Evolutionary conservation across 2,888 invertebrate species (phyloP), one percentile per base, ranked within the genome.

Genomic region (Psococerastis gibbosa): DNA sequence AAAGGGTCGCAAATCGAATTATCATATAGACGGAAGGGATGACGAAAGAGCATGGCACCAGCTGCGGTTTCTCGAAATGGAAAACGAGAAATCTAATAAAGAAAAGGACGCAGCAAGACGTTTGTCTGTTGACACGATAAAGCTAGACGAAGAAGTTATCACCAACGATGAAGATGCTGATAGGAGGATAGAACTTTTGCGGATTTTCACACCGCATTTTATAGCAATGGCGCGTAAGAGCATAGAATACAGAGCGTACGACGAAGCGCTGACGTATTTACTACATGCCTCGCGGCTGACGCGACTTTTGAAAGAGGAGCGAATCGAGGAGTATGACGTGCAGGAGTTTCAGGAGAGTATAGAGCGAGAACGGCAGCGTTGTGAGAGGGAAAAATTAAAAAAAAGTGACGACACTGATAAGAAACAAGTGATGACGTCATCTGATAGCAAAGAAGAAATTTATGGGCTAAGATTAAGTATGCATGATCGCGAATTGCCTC

Each of bases 121-220:
- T 43, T 50, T 46, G 41, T 57, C 57, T 15, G 43, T 47, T 3
- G 66, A 71, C 49, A 67, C 69, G 49, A 69, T 74, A 38, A 67
- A 73, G 52, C 59, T 65, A 49, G n/a, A n/a, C n/a, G 65, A 68
- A 52, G 72, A 75, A 63, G 65, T 54, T 54, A 33, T 32, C 18
- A 42, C 42, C 20, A 43, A 44, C 6, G 64, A 62, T 54, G 58
- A 79, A 57, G 74, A 76, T 44, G 55, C 67, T 2, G 64, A 71
- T 47, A 67, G 78, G 42, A 65, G 73, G 38, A 66, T 71, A n/a
- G 59, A 70, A 44, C 63, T 83, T 2, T 58, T 83, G 1, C 72
- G 75, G 54, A 73, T 78, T 53, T 78, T 84, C 52, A 71, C 81
- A 41, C 65, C 71, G 15, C 79, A 81, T 53, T 76, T 80, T 52